Evolutionary conservation across 2,113 vertebrate genomes (phyloP), one percentile per base, ranked within the genome.

Genomic region (Egretta garzetta): DNA sequence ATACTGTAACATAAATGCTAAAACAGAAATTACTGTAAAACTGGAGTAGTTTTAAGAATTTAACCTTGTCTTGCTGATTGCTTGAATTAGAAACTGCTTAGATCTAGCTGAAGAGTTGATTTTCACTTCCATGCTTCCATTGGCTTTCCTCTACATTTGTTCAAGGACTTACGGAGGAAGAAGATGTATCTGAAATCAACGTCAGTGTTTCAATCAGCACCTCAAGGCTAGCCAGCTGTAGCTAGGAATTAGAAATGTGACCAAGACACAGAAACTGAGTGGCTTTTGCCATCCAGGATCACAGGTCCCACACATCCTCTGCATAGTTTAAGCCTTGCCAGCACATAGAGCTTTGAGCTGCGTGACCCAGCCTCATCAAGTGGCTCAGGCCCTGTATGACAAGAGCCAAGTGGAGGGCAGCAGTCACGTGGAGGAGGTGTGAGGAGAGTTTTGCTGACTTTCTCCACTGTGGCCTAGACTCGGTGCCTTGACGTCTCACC

Each of bases 201-300:
- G 0, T n/a, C 53, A 63, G 0, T 12, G 5, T 88, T 86, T 82
- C 26, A 26, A 28, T 37, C 58, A 43, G 18, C 19, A 16, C 8
- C n/a, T 80, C 72, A 94, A 52, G 73, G 10, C 9, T 26, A 64
- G 20, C 5, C 64, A 35, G 14, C 22, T n/a, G 8, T 37, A 59
- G 30, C 14, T 63, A 59, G 37, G n/a, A 64, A 88, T 37, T 16
- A 55, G 13, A 63, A 6, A 41, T 27, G 49, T 59, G 41, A 55
- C 33, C 52, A 71, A 67, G 20, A 58, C n/a, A 35, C 5, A 6
- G 47, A 82, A 90, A 72, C 28, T 2, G n/a, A 35, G n/a, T 12
- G 23, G 27, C 14, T 63, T 86, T 88, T 82, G 8, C 52, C 35
- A 55, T 1, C 11, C 24, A 67, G 21, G 14, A 17, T 82, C 43